Conservation (phyloP, 2,888 invertebrate species). For the Chrysodeixis includens region DNA sequence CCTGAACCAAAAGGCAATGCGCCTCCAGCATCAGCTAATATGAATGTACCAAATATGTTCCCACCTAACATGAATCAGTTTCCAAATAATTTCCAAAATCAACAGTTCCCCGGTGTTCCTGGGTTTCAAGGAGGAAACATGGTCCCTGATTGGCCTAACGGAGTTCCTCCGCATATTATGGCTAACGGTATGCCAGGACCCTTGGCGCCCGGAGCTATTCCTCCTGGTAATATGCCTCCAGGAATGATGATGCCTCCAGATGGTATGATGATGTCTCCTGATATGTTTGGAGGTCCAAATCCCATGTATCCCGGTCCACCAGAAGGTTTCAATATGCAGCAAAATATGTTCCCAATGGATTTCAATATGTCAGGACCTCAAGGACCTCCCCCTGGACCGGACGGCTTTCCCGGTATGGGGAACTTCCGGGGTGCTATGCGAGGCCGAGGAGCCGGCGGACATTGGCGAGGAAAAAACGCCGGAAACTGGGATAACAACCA, state of each 20-base stretch:
- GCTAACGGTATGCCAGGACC: constrained; percentile 77
- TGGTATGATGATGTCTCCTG: constrained; percentile 82
- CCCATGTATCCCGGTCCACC: constrained; percentile 64
- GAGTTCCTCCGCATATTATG: constrained; percentile 78
- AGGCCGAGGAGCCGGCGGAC: constrained; percentile 85
- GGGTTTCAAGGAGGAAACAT: constrained; percentile 82
- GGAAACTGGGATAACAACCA: constrained; percentile 85
- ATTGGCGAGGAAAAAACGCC: constrained; percentile 86
- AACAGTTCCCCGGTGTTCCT: constrained; percentile 82
- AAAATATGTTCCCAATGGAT: constrained; percentile 86
- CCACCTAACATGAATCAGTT: constrained; percentile 83
- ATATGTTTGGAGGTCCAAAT: constrained; percentile 59
- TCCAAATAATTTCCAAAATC: constrained; percentile 82
- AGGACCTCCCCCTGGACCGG: constrained; percentile 74
- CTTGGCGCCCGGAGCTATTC: constrained; percentile 72
- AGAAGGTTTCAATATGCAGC: constrained; percentile 84
- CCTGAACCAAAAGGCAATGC: constrained; percentile 94
- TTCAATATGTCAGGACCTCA: constrained; percentile 85
- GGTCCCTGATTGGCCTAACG: constrained; percentile 82
- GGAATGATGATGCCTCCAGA: constrained; percentile 68
- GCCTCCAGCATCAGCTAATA: constrained; percentile 74
- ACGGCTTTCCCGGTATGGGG: constrained; percentile 78
- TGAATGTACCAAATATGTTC: constrained; percentile 83
- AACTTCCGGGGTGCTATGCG: constrained; percentile 89
- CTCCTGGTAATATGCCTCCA: constrained; percentile 75